Conservation (phyloP, 2,113 vertebrate genomes). For the Thermophis baileyi region DNA sequence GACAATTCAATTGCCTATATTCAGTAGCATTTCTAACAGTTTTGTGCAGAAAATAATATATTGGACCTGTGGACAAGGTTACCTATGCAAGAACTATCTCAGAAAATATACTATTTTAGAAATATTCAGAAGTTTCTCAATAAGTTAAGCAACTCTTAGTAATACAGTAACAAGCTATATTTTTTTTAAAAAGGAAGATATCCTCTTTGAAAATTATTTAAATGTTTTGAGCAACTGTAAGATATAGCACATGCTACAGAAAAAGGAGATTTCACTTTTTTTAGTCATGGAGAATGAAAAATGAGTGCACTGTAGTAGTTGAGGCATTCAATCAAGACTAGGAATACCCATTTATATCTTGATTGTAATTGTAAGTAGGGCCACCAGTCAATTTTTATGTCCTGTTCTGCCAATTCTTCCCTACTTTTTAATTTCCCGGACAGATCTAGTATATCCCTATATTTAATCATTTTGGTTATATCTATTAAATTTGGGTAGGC, state of each 20-base stretch:
- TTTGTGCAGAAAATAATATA: neutral
- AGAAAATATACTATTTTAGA: neutral
- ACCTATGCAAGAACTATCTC: neutral
- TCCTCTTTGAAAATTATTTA: neutral
- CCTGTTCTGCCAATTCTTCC: too few species aligned
- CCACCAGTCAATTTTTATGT: too few species aligned
- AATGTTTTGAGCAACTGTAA: neutral
- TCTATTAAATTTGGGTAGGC: too few species aligned
- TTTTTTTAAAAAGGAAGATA: neutral
- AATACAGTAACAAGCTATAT: rapidly evolving
- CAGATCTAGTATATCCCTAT: too few species aligned
- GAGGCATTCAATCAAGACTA: neutral
- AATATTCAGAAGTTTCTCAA: neutral
- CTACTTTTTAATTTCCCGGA: too few species aligned
- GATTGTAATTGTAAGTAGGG: too few species aligned
- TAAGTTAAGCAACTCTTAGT: neutral
- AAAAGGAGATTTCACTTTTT: neutral
- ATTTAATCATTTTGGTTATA: too few species aligned
- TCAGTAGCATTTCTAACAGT: neutral
- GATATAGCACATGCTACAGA: neutral
- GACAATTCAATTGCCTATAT: neutral
- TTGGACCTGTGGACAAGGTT: neutral
- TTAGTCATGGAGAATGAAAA: neutral
- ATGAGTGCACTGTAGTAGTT: neutral
- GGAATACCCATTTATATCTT: neutral